Conservation (phyloP, 2,113 vertebrate species). For the Gnathonemus longibarbis region DNA sequence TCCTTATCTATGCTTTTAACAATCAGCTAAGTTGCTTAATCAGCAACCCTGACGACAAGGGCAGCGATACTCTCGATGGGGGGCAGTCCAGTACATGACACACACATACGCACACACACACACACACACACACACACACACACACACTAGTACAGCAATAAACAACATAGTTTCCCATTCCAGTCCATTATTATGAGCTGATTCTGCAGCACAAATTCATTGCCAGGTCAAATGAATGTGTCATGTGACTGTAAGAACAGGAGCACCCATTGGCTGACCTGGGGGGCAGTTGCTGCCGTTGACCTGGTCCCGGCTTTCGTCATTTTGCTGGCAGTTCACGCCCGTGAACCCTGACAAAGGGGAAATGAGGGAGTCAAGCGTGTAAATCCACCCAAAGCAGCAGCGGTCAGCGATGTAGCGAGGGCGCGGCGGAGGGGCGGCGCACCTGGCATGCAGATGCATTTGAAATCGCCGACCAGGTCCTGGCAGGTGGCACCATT, state of each 20-base stretch:
- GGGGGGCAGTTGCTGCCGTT: neutral
- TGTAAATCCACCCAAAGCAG: neutral
- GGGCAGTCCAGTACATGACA: too few species aligned
- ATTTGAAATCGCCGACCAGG: slow-evolving; percentile 72
- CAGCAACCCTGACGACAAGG: too few species aligned
- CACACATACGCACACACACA: neutral
- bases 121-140: neutral
- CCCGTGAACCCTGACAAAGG: slow-evolving; percentile 68
- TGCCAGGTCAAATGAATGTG: neutral
- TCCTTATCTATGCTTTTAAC: too few species aligned
- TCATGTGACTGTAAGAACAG: neutral
- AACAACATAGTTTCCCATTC: neutral
- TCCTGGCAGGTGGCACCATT: slow-evolving; percentile 80
- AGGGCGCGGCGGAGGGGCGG: neutral
- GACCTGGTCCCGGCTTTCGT: slow-evolving; percentile 38
- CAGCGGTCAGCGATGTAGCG: too few species aligned
- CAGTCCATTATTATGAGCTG: neutral
- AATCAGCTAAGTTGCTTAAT: too few species aligned
- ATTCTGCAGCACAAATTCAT: neutral
- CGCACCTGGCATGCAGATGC: slow-evolving; percentile 77
- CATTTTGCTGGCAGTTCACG: slow-evolving; percentile 66
- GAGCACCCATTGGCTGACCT: neutral
- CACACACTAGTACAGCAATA: neutral
- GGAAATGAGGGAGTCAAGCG: neutral
- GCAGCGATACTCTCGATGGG: too few species aligned